Base-by-base conservation (phyloP, 2,888 invertebrate genomes). In the Drosophila rubida region DNA sequence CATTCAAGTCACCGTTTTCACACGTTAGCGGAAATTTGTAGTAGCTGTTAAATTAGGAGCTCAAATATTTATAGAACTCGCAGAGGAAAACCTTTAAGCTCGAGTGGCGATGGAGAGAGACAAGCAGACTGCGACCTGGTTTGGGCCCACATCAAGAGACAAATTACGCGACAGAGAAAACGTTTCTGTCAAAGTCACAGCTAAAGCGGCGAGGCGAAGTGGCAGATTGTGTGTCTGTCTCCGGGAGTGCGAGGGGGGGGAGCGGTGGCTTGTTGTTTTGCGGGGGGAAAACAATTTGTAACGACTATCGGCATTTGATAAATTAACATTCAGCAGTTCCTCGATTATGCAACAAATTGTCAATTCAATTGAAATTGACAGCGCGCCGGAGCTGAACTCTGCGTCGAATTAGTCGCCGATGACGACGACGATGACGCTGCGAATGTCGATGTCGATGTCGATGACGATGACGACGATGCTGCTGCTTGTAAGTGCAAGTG, bases 271-370 rank as follows among this genome's bases (percentile, higher is more conserved):
- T 69, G 71, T 69, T 75, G 51, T 51, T 54, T 30, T 13, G 53
- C 19, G 69, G 70, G 73, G 73, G 69, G 66, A 63, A 77, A 89
- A 87, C 83, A 89, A 89, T 87, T 89, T 87, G 88, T 89, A 80
- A 83, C 85, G 75, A 85, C 85, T 88, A 89, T 84, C 89, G 87
- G 39, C 77, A 64, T 69, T 89, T 87, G 88, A 89, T 89, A 89
- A 88, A 89, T 89, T 88, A 84, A 80, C 83, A 88, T 86, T 86
- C 74, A 75, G 79, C 86, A 74, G 80, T 80, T 72, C 59, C 78
- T 71, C 80, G 84, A 84, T 87, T 87, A 81, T 87, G 84, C 79
- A 86, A 87, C 85, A 84, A 87, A 87, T 87, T 85, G 85, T 78
- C 84, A 82, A 69, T 87, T 85, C 69, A 87, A 87, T 84, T 87